Percentiles rank a stretch among this genome's conserved stretches.
Evolutionary conservation across 2,888 invertebrate genomes (phyloP).

Genomic region (Orchestes rusci): DNA sequence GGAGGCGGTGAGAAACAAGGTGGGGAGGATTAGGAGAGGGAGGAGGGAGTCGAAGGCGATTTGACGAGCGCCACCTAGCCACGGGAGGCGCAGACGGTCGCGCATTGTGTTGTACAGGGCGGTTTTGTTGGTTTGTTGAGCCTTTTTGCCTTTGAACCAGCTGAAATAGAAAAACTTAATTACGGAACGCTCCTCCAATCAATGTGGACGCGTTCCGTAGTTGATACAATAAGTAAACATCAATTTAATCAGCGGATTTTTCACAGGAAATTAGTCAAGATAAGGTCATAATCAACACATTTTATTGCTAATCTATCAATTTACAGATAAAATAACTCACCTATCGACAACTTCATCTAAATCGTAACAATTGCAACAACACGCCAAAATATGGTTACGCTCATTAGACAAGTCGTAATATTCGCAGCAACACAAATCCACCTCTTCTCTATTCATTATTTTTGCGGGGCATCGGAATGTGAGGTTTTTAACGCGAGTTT

Average conservation of each 20-base stretch:
- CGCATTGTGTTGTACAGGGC: conserved; percentile 40
- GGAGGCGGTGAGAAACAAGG: conserved; percentile 46
- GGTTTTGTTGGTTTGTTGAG: conserved; percentile 36
- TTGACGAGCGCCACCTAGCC: conserved; percentile 53
- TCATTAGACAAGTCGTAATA: conserved; percentile 48
- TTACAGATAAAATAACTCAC: conserved; percentile 34
- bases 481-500: too few species aligned
- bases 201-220: too few species aligned
- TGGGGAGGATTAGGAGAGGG: conserved; percentile 47
- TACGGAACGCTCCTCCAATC: too few species aligned
- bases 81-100: conserved; percentile 52
- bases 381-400: conserved; percentile 49
- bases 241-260: not conserved
- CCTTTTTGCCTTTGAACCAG: conserved; percentile 39
- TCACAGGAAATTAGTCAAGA: not conserved
- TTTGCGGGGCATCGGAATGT: too few species aligned
- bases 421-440: conserved; percentile 53
- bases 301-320: not conserved
- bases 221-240: conserved; percentile 10
- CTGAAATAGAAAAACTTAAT: conserved; percentile 34
- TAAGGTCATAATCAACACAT: not conserved
- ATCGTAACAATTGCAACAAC: conserved; percentile 53
- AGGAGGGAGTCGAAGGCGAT: conserved; percentile 47
- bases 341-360: conserved; percentile 51
- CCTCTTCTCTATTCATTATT: conserved; percentile 25